Base-by-base conservation (phyloP, 37 sponge, comb jelly and placozoan species). In the Spongia lamella region DNA sequence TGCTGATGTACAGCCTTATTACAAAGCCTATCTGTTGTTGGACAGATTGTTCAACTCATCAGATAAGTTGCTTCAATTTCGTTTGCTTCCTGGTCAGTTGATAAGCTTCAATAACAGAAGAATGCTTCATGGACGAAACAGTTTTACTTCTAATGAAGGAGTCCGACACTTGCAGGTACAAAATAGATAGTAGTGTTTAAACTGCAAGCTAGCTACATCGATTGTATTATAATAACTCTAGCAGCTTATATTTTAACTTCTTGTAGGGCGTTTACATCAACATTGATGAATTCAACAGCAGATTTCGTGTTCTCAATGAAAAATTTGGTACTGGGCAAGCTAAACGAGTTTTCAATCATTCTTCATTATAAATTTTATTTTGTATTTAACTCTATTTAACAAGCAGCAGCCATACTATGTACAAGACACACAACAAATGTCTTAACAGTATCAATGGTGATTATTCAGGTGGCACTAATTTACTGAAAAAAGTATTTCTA, bases 241-340 rank as follows among this genome's bases (percentile, higher is more conserved):
- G n/a, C n/a, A n/a, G n/a, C n/a, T 43, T 13, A 5, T 43, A 43
- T 43, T 9, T 9, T 9, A 13, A 43, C 38, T 63, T 17, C 39
- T 34, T 75, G 14, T 69, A 88, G 83, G 72, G 78, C 7, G 71
- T 32, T 15, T 88, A 77, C 72, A 54, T 88, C 1, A 77, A 88
- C 61, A 88, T 88, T 82, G 88, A 88, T 55, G 81, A 82, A 32
- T 82, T 88, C 56, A 82, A 81, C 67, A 88, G 88, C 50, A 54
- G 72, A 16, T 88, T 76, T 37, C 66, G 66, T 29, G 50, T 59
- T 1, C 25, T 66, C 35, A 76, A 69, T 21, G 47, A 20, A 16
- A 63, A 64, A 35, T 38, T 80, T 39, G 73, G 72, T 3, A 56
- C 57, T 26, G 26, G 53, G 16, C 38, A 56, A 19, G 13, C 22